Evolutionary conservation across 2,797 vertebrate genomes (phyloP).

Genomic region (Microtus californicus): DNA sequence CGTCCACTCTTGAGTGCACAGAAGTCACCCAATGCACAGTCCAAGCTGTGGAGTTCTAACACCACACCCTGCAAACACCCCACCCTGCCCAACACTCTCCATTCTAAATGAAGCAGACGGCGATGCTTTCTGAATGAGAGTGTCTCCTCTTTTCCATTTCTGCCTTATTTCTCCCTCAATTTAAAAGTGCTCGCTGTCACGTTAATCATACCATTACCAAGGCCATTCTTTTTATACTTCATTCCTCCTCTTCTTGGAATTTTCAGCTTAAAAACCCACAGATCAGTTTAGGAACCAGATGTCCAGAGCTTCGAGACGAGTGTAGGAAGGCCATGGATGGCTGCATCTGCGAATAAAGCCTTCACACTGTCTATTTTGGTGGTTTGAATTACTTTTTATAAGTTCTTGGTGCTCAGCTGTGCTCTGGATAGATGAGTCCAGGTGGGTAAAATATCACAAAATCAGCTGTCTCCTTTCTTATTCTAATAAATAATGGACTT

Average conservation of each 20-base stretch:
- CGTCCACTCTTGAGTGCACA: neutral
- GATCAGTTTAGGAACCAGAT: slow-evolving; percentile 50
- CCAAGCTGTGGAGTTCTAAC: neutral
- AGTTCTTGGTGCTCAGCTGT: slow-evolving; percentile 22
- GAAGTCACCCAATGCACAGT: neutral
- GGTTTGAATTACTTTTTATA: neutral
- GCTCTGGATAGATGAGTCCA: neutral
- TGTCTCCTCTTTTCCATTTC: neutral
- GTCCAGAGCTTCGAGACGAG: neutral
- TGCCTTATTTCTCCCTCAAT: slow-evolving; percentile 8
- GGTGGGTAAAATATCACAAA: neutral
- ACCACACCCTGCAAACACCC: neutral
- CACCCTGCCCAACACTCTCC: neutral
- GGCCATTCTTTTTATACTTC: neutral
- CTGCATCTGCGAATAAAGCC: neutral
- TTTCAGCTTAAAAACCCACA: slow-evolving; percentile 57
- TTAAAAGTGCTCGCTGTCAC: slow-evolving; percentile 15
- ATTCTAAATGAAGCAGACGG: neutral
- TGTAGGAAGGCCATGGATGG: neutral
- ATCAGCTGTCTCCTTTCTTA: neutral
- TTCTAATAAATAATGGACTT: neutral
- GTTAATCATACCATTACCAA: neutral
- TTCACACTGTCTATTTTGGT: neutral
- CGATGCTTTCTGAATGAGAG: neutral
- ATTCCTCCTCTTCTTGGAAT: slow-evolving; percentile 24